Base-by-base conservation (phyloP, 2,888 invertebrate genomes). In the Hartigia nigra region DNA sequence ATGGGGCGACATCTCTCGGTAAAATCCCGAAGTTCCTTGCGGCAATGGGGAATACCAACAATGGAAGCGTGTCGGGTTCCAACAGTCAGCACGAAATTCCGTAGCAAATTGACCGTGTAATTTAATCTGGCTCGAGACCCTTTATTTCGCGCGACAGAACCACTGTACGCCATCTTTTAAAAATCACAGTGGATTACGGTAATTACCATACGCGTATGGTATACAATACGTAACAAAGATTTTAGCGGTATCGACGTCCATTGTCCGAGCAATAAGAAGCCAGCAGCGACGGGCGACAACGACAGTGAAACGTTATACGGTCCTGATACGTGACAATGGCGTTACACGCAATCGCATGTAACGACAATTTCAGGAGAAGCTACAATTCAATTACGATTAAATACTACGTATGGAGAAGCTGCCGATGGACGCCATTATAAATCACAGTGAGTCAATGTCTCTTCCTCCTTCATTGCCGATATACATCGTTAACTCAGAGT, bases 51-150 rank as follows among this genome's bases (percentile, higher is more conserved):
- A 12, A 32, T 72, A 72, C 72, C 72, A 32, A 72, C 72, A 72
- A 72, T 72, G 72, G 72, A 72, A 72, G 72, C 72, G 72, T 72
- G 72, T 31, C 31, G 12, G 31, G 72, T 31, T 32, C 31, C 14
- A 72, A 14, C n/a, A 11, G 31, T 32, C 69, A 55, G 69, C 32
- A n/a, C 31, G 31, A n/a, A 35, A 32, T 31, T 55, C 23, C 78
- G 79, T 80, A 83, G 78, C 82, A 83, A 55, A 86, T 86, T 83
- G 82, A 83, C 83, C 85, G 76, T 86, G 82, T 84, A 84, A 85
- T 85, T 85, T 81, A 84, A 85, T 85, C 80, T 77, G 76, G 34
- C 74, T 34, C 75, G 36, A 23, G 32, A 72, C 72, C 72, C 72
- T 72, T 72, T 32, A 72, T 72, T 72, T 72, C 31, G 14, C 72